Conservation (phyloP, 2,113 vertebrate genomes). For the Kryptolebias marmoratus region DNA sequence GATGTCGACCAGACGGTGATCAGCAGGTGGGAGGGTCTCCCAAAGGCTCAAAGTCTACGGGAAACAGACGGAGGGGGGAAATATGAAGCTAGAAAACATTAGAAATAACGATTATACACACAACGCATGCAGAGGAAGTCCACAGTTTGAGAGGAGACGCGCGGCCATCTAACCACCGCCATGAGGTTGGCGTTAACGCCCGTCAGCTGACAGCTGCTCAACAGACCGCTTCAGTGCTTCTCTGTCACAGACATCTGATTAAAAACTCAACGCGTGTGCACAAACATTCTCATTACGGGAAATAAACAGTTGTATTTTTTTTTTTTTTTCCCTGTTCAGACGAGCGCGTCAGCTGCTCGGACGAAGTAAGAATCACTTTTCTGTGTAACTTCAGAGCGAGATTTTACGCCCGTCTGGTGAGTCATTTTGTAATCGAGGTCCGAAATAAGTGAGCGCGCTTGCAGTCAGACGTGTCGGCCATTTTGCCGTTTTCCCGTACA, state of each 20-base stretch:
- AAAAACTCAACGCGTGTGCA: neutral
- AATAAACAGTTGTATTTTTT: neutral
- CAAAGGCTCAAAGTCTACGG: slow-evolving; percentile 8
- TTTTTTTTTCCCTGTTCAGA: neutral
- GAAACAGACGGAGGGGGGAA: slow-evolving; percentile 5
- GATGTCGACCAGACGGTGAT: slow-evolving; percentile 17
- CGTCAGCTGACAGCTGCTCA: slow-evolving; percentile 54
- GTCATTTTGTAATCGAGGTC: neutral
- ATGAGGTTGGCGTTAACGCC: slow-evolving; percentile 50
- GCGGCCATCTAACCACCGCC: slow-evolving; percentile 30
- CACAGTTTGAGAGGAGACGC: slow-evolving; percentile 20
- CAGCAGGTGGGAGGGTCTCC: slow-evolving; percentile 6
- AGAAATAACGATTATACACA: slow-evolving; percentile 8
- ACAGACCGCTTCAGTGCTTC: neutral
- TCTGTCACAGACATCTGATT: slow-evolving; percentile 28
- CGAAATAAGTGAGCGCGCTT: neutral
- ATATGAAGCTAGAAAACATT: slow-evolving; percentile 21
- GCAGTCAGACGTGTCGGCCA: too few relatives aligned
- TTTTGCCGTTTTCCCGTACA: too few relatives aligned
- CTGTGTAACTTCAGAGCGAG: neutral
- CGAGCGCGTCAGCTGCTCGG: neutral
- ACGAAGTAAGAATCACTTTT: neutral
- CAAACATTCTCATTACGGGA: neutral
- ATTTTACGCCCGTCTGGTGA: neutral
- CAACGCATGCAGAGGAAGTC: slow-evolving; percentile 7